Evolutionary conservation across 2,888 invertebrate species (phyloP), one percentile per base, ranked within the genome.

Genomic region (Tetropium fuscum): DNA sequence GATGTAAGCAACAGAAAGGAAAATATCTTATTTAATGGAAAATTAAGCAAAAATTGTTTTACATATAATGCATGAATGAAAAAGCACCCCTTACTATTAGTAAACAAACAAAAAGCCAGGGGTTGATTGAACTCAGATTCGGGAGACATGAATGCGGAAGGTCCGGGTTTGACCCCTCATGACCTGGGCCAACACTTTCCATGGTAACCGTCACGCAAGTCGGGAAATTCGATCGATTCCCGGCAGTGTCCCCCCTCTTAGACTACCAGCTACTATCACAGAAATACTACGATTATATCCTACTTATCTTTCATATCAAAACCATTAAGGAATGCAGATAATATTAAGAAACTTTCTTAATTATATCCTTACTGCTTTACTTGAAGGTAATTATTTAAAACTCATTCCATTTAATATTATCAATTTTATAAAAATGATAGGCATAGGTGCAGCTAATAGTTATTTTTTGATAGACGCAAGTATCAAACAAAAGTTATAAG

Each of bases 151-250:
- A 74, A 74, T 80, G 79, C 78, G 80, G 78, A 80, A 80, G 80
- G 81, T 80, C 80, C 81, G 81, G 80, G 80, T 81, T 80, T 82
- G 82, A 82, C 81, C 82, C 78, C 80, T 66, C 78, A 77, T 82
- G 82, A 82, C 82, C 82, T 81, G 81, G 80, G 80, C 79, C 81
- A 82, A 82, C 82, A 82, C 82, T 82, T 82, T 82, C 82, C 81
- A 82, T 82, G 82, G 81, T 82, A 82, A 82, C 82, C 81, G 79
- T 77, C 81, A 81, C 82, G 81, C 81, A 81, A 80, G 78, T 80
- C 79, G 76, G 76, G 76, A 74, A 76, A 72, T 72, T 68, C 75
- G 77, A 81, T 81, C 81, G 81, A 81, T 81, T 70, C 70, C 66
- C 70, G 57, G 60, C 60, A 53, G 62, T 64, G 57, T 53, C 56